Evolutionary conservation across 92 coral and sea anemone species (phyloP).

Genomic region (Desmophyllum pertusum): DNA sequence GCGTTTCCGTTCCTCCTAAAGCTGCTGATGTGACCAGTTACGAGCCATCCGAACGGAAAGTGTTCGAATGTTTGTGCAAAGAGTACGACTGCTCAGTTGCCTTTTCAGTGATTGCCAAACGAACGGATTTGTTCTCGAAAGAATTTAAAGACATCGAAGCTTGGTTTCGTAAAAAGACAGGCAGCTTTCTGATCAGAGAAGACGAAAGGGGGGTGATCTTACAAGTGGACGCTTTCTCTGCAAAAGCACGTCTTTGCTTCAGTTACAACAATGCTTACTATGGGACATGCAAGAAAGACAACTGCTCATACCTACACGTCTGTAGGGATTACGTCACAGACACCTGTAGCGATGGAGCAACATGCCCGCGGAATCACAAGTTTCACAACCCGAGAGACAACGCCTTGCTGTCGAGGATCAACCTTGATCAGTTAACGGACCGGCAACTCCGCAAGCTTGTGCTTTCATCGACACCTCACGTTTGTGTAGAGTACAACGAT

Average conservation of each 20-base stretch:
- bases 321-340: conserved; percentile 53
- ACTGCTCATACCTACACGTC: conserved; percentile 53
- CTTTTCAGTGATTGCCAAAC: conserved; percentile 44
- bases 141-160: conserved; percentile 26
- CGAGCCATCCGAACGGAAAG: conserved; percentile 37
- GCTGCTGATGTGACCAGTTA: neutral
- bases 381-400: conserved; percentile 37
- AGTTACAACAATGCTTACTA: conserved; percentile 27
- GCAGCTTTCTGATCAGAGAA: conserved; percentile 50
- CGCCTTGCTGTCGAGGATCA: conserved; percentile 35
- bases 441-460: conserved; percentile 56
- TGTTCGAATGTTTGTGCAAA: conserved; percentile 58
- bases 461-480: conserved; percentile 51
- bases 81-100: conserved; percentile 48
- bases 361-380: conserved; percentile 45
- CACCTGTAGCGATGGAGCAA: conserved; percentile 51
- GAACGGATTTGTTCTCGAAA: conserved; percentile 46
- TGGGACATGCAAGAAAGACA: conserved; percentile 39
- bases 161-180: conserved; percentile 53
- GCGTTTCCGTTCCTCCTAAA: neutral
- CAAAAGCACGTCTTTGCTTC: conserved; percentile 54
- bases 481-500: conserved; percentile 67
- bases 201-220: conserved; percentile 34
- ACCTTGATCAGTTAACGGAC: conserved; percentile 50
- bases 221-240: conserved; percentile 44